phyloP scores from a whole-genome alignment of 2,113 vertebrate genomes.

The Conger conger region DNA sequence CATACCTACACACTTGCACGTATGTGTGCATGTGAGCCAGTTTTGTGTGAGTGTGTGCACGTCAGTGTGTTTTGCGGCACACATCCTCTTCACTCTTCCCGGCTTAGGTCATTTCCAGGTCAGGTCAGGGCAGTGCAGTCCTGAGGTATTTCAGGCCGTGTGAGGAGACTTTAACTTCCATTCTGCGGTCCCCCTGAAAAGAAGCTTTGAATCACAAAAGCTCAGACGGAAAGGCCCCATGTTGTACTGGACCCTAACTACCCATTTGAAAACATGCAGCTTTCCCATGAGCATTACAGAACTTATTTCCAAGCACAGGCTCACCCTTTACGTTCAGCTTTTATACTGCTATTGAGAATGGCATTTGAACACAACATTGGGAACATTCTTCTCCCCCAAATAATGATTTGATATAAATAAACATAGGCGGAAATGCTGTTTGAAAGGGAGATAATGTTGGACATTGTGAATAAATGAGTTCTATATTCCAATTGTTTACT shows the following conservation, averaged over 20 bases:
- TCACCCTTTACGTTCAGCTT: background rate
- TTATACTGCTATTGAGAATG: background rate
- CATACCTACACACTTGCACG: background rate
- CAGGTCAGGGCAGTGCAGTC: background rate
- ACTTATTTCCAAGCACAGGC: background rate
- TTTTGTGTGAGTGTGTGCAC: conserved; percentile 5
- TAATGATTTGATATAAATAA: background rate
- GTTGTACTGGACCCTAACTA: background rate
- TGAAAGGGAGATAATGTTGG: background rate
- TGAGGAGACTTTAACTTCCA: background rate
- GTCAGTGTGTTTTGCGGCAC: conserved; percentile 1
- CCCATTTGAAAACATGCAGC: background rate
- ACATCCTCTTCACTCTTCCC: conserved; percentile 10
- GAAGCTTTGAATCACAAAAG: background rate
- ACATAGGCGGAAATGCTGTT: background rate
- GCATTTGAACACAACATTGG: background rate
- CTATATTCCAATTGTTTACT: background rate
- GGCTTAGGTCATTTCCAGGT: conserved; percentile 18
- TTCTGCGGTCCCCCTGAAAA: background rate
- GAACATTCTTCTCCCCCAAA: background rate
- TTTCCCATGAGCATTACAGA: background rate
- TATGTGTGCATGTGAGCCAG: background rate
- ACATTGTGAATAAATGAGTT: background rate
- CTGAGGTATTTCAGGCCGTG: background rate
- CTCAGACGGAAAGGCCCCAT: background rate